phyloP scores from a whole-genome alignment of 1,140 invertebrate species.

The Trachymyrmex septentrionalis region DNA sequence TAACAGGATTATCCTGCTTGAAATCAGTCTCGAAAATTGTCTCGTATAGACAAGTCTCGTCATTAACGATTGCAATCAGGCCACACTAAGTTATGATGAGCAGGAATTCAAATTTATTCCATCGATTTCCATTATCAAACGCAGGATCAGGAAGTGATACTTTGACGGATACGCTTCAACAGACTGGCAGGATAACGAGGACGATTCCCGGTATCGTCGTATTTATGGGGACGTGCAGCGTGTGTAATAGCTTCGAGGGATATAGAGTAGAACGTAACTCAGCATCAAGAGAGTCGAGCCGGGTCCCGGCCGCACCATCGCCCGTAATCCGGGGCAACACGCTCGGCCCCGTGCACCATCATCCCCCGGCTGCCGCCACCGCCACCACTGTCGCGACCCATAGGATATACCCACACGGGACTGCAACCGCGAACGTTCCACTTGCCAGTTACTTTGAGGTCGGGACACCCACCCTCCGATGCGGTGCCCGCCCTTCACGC shows the following conservation, averaged over 20 bases:
- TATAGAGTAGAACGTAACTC: constrained; percentile 82
- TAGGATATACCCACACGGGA: constrained; percentile 75
- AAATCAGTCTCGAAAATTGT: not conserved
- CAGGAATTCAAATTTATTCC: not conserved
- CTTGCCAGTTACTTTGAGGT: constrained; percentile 80
- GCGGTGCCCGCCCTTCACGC: constrained; percentile 15
- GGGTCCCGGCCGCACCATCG: constrained; percentile 67
- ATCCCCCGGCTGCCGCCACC: not conserved
- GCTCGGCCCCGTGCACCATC: constrained; percentile 65
- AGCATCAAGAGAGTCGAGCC: constrained; percentile 77
- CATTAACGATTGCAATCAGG: not conserved
- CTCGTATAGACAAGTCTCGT: not conserved
- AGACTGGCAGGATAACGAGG: constrained; percentile 32
- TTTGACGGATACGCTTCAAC: constrained; percentile 57
- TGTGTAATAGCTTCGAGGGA: constrained; percentile 80
- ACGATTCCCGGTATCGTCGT: constrained; percentile 66
- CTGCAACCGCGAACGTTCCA: constrained; percentile 69
- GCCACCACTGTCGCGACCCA: constrained; percentile 61
- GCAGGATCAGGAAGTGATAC: not conserved
- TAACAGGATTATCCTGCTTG: not conserved
- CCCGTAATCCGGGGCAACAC: constrained; percentile 82
- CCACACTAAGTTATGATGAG: constrained; percentile 1
- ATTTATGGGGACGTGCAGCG: constrained; percentile 78
- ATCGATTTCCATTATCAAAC: constrained; percentile 36
- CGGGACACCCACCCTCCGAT: constrained; percentile 34